Base-by-base conservation (phyloP, 2,113 vertebrate species). In the Formicarius rufipectus region DNA sequence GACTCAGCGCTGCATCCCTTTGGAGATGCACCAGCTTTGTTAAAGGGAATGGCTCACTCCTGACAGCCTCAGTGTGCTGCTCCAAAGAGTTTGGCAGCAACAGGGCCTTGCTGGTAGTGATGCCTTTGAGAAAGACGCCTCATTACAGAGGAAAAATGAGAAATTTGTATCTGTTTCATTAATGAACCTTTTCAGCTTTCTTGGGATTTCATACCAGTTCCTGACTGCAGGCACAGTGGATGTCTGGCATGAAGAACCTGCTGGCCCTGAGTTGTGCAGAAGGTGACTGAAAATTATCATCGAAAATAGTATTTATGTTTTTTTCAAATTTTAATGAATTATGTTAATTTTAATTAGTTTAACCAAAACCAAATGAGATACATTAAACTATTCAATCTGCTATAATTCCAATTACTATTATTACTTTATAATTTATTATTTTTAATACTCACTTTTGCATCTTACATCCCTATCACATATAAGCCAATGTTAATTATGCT, bases 51-150 rank as follows among this genome's bases (percentile, higher is more conserved):
- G 59, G 82, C n/a, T 95, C 67, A 6, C 39, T 87, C 82, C 96
- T 78, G 83, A 89, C 77, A 92, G 71, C 59, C 64, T 84, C 85
- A 87, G 35, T 45, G 47, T 10, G 22, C 71, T 94, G 72, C 67
- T 79, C 27, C 25, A 84, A 94, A 84, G 75, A 82, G 59, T 9
- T 73, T 89, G 92, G 84, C 90, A 96, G 88, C 81, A 94, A 49
- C 16, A 40, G 82, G 69, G 69, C 92, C 93, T 77, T 82, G 40
- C 90, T 50, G 75, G 58, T 73, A 87, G 66, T 9, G 13, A 73
- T 62, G 84, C 68, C 84, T 88, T 79, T 67, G 56, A 88, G 84
- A 87, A 79, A 72, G 71, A 31, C 9, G 8, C 55, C 66, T 95
- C 63, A 35, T 75, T 84, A 74, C 14, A 47, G 49, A 78, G 62